These are phyloP conservation scores for Decapterus maruadsi DNA, from an alignment of 2,797 vertebrate genomes.

Conservation along the genomic window DNA sequence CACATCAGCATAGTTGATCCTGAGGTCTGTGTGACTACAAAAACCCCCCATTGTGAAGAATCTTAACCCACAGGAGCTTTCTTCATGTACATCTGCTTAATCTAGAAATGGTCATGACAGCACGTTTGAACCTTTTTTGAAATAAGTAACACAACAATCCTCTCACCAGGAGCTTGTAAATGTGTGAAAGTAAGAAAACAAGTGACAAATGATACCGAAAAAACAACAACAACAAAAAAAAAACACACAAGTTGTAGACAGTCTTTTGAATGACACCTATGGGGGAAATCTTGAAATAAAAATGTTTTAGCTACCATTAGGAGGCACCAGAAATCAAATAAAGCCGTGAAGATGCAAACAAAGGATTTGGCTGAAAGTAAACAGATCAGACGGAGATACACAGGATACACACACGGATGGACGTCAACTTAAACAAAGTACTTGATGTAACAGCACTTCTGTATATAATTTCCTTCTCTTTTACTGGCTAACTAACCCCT, in stretches of 20 bases:
- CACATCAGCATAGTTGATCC: constrained; percentile 30
- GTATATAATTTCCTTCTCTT: neutral
- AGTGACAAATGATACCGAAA: neutral
- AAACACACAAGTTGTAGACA: neutral
- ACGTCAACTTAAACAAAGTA: neutral
- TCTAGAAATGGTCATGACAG: neutral
- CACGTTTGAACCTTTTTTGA: neutral
- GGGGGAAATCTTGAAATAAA: neutral
- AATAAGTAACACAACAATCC: neutral
- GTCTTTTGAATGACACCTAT: constrained; percentile 1
- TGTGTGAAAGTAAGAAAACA: neutral
- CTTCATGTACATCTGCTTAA: neutral
- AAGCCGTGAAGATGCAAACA: constrained; percentile 21
- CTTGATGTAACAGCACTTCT: constrained; percentile 26
- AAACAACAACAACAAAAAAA: neutral
- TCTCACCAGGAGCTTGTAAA: neutral
- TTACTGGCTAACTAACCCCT: neutral
- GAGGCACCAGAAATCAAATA: constrained; percentile 45
- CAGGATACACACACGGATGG: neutral
- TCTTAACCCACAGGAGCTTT: neutral
- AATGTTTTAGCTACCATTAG: constrained; percentile 31
- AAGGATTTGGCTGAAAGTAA: neutral
- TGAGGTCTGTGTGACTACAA: constrained; percentile 36
- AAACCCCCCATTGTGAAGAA: neutral
- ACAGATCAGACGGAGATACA: neutral